Percentiles rank a stretch among this genome's conserved stretches.
Evolutionary conservation across 2,113 vertebrate genomes (phyloP).

Genomic region (Centropus bengalensis): DNA sequence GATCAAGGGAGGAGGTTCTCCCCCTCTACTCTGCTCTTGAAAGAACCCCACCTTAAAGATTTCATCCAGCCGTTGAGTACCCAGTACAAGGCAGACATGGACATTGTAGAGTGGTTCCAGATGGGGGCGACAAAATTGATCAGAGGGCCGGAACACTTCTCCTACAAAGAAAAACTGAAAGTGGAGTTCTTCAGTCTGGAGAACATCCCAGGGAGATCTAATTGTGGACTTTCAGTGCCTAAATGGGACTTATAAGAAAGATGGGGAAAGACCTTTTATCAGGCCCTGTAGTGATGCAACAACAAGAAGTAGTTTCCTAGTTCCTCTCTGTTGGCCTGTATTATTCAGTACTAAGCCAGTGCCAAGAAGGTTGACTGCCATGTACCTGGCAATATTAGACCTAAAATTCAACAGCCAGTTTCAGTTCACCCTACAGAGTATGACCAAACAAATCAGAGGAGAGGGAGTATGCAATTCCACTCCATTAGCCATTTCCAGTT

Average conservation of each 20-base stretch:
- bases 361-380: not conserved
- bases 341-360: not conserved
- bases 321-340: not conserved
- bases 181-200: not conserved
- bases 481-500: not conserved
- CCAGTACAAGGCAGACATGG: fast-evolving
- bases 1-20: not conserved
- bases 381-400: not conserved
- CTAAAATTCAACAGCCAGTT: not conserved
- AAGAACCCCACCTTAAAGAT: not conserved
- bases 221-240: not conserved
- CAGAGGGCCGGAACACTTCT: not conserved
- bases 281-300: not conserved
- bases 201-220: not conserved
- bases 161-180: not conserved
- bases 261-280: not conserved
- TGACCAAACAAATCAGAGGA: not conserved
- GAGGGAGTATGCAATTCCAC: not conserved
- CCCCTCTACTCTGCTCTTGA: fast-evolving
- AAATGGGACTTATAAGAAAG: not conserved
- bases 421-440: not conserved
- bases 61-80: not conserved
- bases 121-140: not conserved
- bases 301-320: not conserved
- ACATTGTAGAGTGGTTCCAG: fast-evolving